phyloP scores from a whole-genome alignment of 1,140 invertebrate species.

The Homalodisca vitripennis region DNA sequence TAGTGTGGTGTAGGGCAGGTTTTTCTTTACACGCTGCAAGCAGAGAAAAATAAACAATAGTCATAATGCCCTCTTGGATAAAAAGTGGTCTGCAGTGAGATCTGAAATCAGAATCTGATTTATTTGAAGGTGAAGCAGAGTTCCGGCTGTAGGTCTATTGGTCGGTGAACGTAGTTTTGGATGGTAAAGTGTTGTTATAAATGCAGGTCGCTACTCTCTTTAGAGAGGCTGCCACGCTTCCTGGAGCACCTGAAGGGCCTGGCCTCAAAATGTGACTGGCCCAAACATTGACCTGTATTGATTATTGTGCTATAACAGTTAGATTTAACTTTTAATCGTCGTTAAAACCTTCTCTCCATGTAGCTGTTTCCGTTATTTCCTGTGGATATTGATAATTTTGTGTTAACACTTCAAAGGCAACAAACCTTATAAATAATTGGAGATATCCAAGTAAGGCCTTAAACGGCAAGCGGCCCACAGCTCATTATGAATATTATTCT shows the following conservation, averaged over 20 bases:
- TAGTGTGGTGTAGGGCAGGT: too few species aligned
- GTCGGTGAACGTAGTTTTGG: slow-evolving; percentile 24
- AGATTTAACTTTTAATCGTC: slow-evolving; percentile 15
- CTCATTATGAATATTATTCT: slow-evolving; percentile 13
- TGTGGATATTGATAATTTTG: not conserved
- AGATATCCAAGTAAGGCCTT: not conserved
- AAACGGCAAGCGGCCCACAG: not conserved
- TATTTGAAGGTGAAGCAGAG: slow-evolving; percentile 19
- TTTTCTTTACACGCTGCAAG: too few species aligned
- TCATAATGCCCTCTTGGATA: too few species aligned
- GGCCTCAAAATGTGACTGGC: slow-evolving; percentile 41
- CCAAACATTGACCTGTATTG: slow-evolving; percentile 20
- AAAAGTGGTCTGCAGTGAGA: too few species aligned
- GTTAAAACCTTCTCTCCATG: not conserved
- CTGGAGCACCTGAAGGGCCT: slow-evolving; percentile 49
- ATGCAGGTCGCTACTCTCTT: slow-evolving; percentile 72
- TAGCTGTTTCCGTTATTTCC: not conserved
- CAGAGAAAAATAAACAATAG: too few species aligned
- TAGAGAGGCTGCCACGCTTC: slow-evolving; percentile 63
- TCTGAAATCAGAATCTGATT: slow-evolving; percentile 30
- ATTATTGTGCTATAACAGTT: slow-evolving; percentile 16
- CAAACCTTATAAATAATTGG: too few species aligned
- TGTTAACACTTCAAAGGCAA: too few species aligned
- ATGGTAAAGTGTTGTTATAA: slow-evolving; percentile 34
- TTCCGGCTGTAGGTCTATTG: slow-evolving; percentile 16